phyloP scores from a whole-genome alignment of 2,888 invertebrate species.

The Suillia variegata region DNA sequence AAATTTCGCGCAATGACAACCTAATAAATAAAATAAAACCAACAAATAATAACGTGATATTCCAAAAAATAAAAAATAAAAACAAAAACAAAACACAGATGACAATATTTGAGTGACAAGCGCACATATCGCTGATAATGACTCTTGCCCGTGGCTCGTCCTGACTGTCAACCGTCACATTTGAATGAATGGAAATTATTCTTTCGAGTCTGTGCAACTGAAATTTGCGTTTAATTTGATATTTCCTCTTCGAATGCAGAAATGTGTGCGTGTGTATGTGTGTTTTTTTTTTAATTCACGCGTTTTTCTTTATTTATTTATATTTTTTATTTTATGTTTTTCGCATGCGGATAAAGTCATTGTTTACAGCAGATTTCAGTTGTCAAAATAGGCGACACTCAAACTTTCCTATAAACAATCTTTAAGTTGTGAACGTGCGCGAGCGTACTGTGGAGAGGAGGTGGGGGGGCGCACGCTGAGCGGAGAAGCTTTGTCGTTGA shows the following conservation, averaged over 20 bases:
- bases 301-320: background rate
- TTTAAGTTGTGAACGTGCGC: background rate
- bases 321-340: background rate
- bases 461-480: background rate
- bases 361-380: too few species aligned
- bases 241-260: background rate
- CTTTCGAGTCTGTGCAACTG: background rate
- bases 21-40: background rate
- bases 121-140: slow-evolving; percentile 4
- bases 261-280: too few species aligned
- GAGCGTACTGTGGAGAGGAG: background rate
- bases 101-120: background rate
- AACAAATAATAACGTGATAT: background rate
- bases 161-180: too few species aligned
- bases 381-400: too few species aligned
- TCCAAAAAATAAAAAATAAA: background rate
- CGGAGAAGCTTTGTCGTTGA: background rate
- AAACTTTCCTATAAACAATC: too few species aligned
- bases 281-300: too few species aligned
- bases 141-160: background rate
- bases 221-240: background rate
- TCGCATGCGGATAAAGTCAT: background rate
- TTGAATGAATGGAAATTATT: background rate
- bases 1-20: background rate
- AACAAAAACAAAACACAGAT: background rate